Base-by-base conservation (phyloP, 2,113 vertebrate genomes). In the Trematomus loennbergii region DNA sequence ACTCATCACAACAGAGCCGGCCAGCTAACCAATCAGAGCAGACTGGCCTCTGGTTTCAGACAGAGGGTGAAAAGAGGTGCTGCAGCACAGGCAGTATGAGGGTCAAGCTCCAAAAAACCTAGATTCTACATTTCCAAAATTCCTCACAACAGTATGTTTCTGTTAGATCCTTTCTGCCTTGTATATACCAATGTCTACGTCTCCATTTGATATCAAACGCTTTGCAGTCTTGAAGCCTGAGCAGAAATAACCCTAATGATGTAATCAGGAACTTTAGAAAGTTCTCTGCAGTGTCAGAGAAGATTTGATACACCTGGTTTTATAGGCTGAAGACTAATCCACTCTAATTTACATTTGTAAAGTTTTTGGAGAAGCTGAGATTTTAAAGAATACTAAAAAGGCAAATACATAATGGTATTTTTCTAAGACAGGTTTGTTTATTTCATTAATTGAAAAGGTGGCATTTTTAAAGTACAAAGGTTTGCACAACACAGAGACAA, bases 381-480 rank as follows among this genome's bases (percentile, higher is more conserved):
- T 25, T n/a, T 64, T n/a, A 59, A 59, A 29, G 22, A 59, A 33
- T 59, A 59, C 22, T 15, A 40, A 40, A 40, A 40, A 40, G 36
- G 7, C 5, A 40, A 40, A 40, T 40, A 40, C 36, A 8, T 40
- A 8, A 40, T 7, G 5, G 36, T 40, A 40, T 40, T 40, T 40
- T 40, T 7, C 36, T 40, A 40, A 66, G 63, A 48, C 40, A 15
- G 22, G 15, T 16, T 29, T 25, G 52, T 75, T 77, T 50, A 64
- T 85, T 54, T 82, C 45, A 9, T 69, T 46, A 46, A 40, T 62
- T 77, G 53, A 72, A 76, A 75, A 49, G 29, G 52, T 79, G 79
- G 40, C 66, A 72, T 77, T 78, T 80, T 74, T 4, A 55, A 71
- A 63, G 54, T 52, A 76, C 53, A 76, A 73, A 79, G 29, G 11